Percentiles rank a stretch among this genome's conserved stretches.
Conservation (phyloP, 1,140 invertebrate genomes). For the Drosophila seguyi region DNA sequence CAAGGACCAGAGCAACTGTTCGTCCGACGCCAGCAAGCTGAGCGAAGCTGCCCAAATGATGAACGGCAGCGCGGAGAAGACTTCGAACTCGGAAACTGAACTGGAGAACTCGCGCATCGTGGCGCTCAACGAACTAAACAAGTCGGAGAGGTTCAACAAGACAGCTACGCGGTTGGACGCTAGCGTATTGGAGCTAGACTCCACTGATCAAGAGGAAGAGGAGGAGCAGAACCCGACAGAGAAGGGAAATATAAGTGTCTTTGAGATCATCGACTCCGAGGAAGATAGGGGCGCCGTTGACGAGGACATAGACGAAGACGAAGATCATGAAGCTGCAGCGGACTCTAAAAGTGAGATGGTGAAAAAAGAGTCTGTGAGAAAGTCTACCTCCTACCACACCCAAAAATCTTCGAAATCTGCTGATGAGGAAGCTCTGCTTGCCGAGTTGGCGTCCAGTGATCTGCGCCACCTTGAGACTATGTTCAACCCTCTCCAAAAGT, state of each 20-base stretch:
- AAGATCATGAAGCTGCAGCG: not conserved
- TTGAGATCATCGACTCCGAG: conserved; percentile 25
- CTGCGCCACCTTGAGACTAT: conserved; percentile 58
- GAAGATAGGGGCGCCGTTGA: not conserved
- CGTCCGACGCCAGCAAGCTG: conserved; percentile 43
- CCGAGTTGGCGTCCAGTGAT: conserved; percentile 50
- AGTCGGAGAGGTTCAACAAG: conserved; percentile 60
- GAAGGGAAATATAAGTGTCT: conserved; percentile 6
- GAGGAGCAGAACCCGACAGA: not conserved
- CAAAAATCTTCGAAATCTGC: conserved; percentile 29
- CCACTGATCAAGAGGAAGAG: conserved; percentile 12
- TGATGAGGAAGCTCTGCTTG: conserved; percentile 49
- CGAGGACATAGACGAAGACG: not conserved
- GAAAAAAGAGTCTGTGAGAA: not conserved
- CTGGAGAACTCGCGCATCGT: conserved; percentile 36
- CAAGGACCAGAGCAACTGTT: conserved; percentile 24
- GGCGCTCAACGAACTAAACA: conserved; percentile 39
- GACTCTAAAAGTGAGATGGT: not conserved
- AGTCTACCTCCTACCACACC: conserved; percentile 16
- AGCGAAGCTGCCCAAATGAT: conserved; percentile 49
- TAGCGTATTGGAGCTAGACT: conserved; percentile 22
- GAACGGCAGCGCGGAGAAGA: conserved; percentile 16
- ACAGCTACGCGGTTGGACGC: conserved; percentile 35
- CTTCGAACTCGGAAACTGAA: conserved; percentile 21
- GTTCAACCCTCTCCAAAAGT: conserved; percentile 74